Conservation (phyloP, 2,113 vertebrate species). For the Ondatra zibethicus region DNA sequence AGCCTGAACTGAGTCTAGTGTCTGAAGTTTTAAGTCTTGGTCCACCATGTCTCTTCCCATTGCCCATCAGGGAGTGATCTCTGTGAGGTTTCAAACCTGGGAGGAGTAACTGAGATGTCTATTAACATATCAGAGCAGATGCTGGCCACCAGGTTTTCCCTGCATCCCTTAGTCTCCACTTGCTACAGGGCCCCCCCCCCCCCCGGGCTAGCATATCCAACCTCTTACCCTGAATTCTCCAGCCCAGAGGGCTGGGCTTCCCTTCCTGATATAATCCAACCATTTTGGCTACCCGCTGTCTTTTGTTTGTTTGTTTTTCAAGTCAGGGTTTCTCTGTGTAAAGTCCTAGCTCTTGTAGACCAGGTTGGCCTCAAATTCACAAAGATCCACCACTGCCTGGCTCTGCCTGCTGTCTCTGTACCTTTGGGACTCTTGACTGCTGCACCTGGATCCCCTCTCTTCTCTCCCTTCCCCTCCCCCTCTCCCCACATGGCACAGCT, state of each 20-base stretch:
- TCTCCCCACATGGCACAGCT: neutral
- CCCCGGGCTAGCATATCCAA: neutral
- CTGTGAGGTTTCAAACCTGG: neutral
- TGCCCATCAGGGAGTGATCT: neutral
- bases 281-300: neutral
- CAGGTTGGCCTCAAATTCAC: too few relatives aligned
- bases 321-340: too few relatives aligned
- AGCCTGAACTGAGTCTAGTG: too few relatives aligned
- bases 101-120: neutral
- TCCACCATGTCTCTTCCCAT: neutral
- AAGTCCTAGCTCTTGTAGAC: too few relatives aligned
- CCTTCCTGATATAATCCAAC: neutral
- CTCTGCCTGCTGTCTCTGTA: neutral
- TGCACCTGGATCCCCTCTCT: neutral
- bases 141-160: neutral
- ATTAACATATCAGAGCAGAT: neutral
- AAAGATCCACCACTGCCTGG: too few relatives aligned
- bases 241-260: neutral
- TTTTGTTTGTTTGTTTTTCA: too few relatives aligned
- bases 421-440: neutral
- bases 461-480: too few relatives aligned
- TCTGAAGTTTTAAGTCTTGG: neutral
- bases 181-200: neutral
- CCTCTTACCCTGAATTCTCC: neutral
- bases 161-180: neutral